Percentiles rank a stretch among this genome's conserved stretches.
phyloP scores from a whole-genome alignment of 2,888 invertebrate species.

The Noctua janthe region DNA sequence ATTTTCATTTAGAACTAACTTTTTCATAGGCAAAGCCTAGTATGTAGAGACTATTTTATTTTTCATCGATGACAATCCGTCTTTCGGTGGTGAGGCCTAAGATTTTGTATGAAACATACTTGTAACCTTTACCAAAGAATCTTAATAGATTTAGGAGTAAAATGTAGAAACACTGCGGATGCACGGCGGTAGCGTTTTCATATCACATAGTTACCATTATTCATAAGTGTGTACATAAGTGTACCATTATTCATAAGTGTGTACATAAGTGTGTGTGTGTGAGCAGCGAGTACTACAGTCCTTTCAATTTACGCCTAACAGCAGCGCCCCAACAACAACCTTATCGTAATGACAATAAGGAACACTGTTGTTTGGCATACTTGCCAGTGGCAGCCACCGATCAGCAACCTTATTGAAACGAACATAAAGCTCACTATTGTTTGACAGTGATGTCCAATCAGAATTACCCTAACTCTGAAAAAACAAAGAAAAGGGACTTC shows the following conservation, averaged over 20 bases:
- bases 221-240: slow-evolving; percentile 18
- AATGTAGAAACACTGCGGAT: slow-evolving; percentile 36
- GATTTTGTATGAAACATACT: slow-evolving; percentile 58
- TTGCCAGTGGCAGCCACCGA: background rate
- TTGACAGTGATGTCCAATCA: background rate
- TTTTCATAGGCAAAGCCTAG: slow-evolving; percentile 20
- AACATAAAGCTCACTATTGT: no score
- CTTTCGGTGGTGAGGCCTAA: slow-evolving; percentile 51
- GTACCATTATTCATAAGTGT: slow-evolving; percentile 44
- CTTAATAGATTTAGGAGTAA: slow-evolving; percentile 64
- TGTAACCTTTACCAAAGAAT: slow-evolving; percentile 70
- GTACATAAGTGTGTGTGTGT: no score
- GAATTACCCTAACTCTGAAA: no score
- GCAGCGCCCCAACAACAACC: background rate
- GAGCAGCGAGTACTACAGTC: background rate
- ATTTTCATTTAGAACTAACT: background rate
- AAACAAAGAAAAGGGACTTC: no score
- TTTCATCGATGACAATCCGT: slow-evolving; percentile 15
- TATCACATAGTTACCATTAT: slow-evolving; percentile 53
- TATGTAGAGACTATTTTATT: slow-evolving; percentile 12
- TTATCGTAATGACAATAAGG: background rate
- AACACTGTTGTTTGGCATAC: background rate
- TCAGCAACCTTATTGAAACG: no score
- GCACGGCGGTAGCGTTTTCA: slow-evolving; percentile 41
- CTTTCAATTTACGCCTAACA: background rate